Conservation (phyloP, 2,797 vertebrate genomes). For the Centroberyx gerrardi region DNA sequence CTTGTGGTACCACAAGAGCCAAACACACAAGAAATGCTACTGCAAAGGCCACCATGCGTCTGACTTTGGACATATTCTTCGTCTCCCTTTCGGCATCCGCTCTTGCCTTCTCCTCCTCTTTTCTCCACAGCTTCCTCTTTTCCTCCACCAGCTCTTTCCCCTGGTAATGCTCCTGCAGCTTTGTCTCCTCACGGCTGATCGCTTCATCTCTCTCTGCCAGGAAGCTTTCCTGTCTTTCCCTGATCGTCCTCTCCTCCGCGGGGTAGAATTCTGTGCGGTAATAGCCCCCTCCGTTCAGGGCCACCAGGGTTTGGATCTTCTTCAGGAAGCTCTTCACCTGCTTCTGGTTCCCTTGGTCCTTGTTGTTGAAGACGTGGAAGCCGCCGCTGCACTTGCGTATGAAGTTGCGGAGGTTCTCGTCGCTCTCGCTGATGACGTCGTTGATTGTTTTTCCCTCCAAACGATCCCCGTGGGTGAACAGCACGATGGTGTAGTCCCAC, state of each 20-base stretch:
- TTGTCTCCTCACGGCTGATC: conserved; percentile 43
- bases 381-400: conserved; percentile 74
- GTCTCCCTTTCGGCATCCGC: conserved; percentile 44
- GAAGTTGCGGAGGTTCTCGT: conserved; percentile 66
- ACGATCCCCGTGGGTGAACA: conserved; percentile 76
- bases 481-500: conserved; percentile 76
- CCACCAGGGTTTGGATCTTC: conserved; percentile 74
- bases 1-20: accelerated
- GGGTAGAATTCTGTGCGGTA: conserved; percentile 64
- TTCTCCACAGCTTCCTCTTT: conserved; percentile 58
- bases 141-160: conserved; percentile 43
- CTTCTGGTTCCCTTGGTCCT: conserved; percentile 27
- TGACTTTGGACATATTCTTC: accelerated
- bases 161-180: conserved; percentile 7
- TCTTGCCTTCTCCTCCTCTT: conserved; percentile 59
- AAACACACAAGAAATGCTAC: background rate
- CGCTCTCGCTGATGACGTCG: conserved; percentile 59
- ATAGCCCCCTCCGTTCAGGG: conserved; percentile 67
- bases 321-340: conserved; percentile 64
- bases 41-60: accelerated
- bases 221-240: conserved; percentile 59
- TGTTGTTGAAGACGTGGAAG: conserved; percentile 79
- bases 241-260: conserved; percentile 50
- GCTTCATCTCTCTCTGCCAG: conserved; percentile 36
- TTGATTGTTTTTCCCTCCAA: conserved; percentile 67